Evolutionary conservation across 1,140 invertebrate genomes (phyloP), one percentile per base, ranked within the genome.

Genomic region (Eumaeus atala): DNA sequence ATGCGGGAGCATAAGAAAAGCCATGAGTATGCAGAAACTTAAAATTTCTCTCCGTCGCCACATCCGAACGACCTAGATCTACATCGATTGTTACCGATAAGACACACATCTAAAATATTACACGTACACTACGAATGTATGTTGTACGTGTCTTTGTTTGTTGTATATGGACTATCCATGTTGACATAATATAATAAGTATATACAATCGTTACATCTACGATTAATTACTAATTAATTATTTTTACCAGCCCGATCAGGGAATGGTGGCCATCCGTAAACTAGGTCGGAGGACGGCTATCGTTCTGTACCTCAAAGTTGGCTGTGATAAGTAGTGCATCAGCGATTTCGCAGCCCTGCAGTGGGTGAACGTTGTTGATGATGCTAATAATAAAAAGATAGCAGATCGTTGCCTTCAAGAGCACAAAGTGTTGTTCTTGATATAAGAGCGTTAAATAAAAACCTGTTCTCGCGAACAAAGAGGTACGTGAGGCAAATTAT

Each of bases 401-500:
- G 21, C 21, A 50, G 70, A 74, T 70, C 71, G 68, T 62, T 57
- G 21, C 61, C 67, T 78, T 77, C 72, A 78, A 79, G 72, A 76
- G 74, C 74, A 67, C 66, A 73, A 73, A 81, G 72, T 82, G 77
- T 75, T 84, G 71, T 76, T 80, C 76, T 77, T 77, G 74, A 78
- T 83, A 81, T 77, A 79, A 74, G 70, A 76, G 74, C 71, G 70
- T 80, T 81, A 80, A 81, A 86, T 86, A 84, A 82, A 84, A 84
- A 83, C 75, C 78, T 77, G 78, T 72, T 73, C 66, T 55, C 70
- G 58, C 53, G 77, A 79, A 84, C 77, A 84, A 83, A 83, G 77
- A 67, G 73, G 69, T 77, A 83, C 79, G 80, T 84, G 80, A 79
- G 74, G 74, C 74, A 86, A 86, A 84, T 84, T 86, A 86, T 83